Evolutionary conservation across 1,140 invertebrate species (phyloP).

Genomic region (Drosophila cardini): DNA sequence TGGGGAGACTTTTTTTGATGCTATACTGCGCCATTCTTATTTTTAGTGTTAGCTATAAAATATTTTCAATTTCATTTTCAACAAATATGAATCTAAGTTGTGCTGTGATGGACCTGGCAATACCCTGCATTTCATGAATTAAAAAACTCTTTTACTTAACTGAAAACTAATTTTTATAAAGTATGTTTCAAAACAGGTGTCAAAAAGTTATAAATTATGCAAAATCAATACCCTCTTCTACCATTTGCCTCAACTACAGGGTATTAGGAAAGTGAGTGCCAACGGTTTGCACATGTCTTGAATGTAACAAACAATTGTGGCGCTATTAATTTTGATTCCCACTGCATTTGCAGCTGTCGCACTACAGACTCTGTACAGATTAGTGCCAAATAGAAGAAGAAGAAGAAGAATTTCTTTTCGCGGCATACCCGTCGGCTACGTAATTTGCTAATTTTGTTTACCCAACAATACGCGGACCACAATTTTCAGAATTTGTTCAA

Average conservation of each 20-base stretch:
- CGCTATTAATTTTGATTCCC: conserved; percentile 55
- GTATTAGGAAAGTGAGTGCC: neutral
- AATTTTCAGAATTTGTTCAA: neutral
- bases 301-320: conserved; percentile 56
- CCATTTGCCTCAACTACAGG: no score
- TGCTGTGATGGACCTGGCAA: neutral
- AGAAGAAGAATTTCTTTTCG: conserved; percentile 35
- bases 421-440: conserved; percentile 67
- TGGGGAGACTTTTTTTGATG: neutral
- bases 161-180: no score
- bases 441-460: conserved; percentile 62
- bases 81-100: neutral
- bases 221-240: no score
- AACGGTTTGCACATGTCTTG: neutral
- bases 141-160: no score
- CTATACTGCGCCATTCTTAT: conserved; percentile 60
- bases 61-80: conserved; percentile 28
- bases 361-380: conserved; percentile 25
- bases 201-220: no score
- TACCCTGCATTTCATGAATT: neutral
- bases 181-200: no score
- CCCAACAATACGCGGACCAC: conserved; percentile 36
- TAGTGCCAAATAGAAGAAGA: conserved; percentile 33
- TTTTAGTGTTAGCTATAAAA: conserved; percentile 71
- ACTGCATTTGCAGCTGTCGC: conserved; percentile 64